A percentile compares a stretch with the other conserved stretches of the same genome.
phyloP scores from a whole-genome alignment of 1,140 invertebrate species.

The Camponotus pennsylvanicus region DNA sequence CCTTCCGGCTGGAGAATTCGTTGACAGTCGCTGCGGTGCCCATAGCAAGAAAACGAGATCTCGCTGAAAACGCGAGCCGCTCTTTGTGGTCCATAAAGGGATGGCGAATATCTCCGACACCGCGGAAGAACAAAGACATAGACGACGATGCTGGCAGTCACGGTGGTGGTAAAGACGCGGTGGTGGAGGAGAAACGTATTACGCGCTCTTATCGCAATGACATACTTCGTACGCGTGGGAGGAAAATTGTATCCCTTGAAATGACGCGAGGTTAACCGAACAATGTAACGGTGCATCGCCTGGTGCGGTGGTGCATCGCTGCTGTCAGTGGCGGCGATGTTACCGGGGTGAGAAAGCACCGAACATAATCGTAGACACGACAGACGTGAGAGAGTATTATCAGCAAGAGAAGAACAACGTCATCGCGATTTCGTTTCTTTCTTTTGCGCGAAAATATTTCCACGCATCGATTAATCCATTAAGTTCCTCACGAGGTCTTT shows the following conservation, averaged over 20 bases:
- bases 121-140: constrained; percentile 47
- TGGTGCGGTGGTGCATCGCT: constrained; percentile 39
- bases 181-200: constrained; percentile 38
- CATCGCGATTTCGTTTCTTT: constrained; percentile 42
- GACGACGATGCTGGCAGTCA: neutral
- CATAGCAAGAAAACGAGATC: constrained; percentile 54
- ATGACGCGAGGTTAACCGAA: constrained; percentile 69
- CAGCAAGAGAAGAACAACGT: constrained; percentile 3
- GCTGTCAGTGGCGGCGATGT: constrained; percentile 26
- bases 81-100: constrained; percentile 61
- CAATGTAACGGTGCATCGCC: constrained; percentile 67
- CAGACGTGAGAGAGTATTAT: neutral
- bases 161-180: neutral
- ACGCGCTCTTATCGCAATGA: constrained; percentile 66
- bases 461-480: constrained; percentile 15
- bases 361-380: constrained; percentile 13
- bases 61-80: constrained; percentile 30
- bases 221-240: constrained; percentile 42
- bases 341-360: constrained; percentile 34
- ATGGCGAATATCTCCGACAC: constrained; percentile 38
- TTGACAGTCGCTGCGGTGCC: constrained; percentile 46
- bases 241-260: constrained; percentile 71
- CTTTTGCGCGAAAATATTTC: constrained; percentile 19
- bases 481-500: neutral
- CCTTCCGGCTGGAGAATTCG: constrained; percentile 61